A percentile compares a stretch with the other conserved stretches of the same genome.
Conservation (phyloP, 2,113 vertebrate genomes). For the Halcyon senegalensis region DNA sequence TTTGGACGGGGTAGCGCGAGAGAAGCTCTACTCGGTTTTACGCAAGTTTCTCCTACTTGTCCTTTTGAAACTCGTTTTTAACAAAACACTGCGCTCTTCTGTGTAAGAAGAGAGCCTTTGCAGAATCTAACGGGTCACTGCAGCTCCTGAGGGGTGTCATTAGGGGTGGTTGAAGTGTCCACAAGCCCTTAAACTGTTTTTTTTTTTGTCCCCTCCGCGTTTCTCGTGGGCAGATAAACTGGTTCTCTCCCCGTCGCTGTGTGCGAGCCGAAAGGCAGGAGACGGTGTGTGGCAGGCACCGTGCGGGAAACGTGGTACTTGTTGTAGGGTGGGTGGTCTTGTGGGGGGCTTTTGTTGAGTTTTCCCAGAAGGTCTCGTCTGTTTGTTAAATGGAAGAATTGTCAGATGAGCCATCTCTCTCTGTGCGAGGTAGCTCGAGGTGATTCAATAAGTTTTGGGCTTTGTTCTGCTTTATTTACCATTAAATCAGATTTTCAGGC, state of each 20-base stretch:
- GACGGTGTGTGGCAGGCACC: fast-evolving
- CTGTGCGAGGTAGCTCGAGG: neutral
- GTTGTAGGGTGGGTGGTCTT: too few relatives aligned
- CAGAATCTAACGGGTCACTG: neutral
- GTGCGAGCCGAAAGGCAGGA: neutral
- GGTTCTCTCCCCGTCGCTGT: too few relatives aligned
- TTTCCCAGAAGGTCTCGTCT: neutral
- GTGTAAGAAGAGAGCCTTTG: neutral
- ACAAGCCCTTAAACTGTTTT: neutral
- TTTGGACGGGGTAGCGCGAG: fast-evolving
- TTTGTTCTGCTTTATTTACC: neutral
- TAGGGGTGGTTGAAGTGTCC: too few relatives aligned
- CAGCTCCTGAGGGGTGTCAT: neutral
- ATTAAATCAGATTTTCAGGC: neutral
- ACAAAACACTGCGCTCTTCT: neutral
- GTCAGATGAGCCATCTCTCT: neutral
- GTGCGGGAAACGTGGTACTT: fast-evolving
- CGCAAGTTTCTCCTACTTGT: neutral
- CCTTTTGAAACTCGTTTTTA: neutral
- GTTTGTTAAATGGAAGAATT: neutral
- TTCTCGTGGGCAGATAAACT: neutral
- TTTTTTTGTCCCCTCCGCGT: fast-evolving
- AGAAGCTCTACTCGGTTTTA: neutral
- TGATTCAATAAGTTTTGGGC: neutral
- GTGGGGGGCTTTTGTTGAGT: neutral